Evolutionary conservation across 2,113 vertebrate species (phyloP), one percentile per base, ranked within the genome.

Genomic region (Apodemus speciosus): DNA sequence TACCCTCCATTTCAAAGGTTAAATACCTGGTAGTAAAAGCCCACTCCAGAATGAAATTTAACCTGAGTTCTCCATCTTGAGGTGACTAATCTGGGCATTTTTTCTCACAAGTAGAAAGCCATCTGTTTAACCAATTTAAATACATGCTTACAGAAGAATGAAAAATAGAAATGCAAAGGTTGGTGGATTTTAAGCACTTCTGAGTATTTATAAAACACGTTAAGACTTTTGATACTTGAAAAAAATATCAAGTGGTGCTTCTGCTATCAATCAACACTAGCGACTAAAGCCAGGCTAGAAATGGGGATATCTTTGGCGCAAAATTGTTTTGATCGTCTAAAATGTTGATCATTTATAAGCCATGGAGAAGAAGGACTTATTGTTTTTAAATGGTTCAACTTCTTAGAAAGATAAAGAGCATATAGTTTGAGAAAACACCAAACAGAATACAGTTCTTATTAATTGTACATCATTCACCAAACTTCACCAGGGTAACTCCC

Each of bases 91-190:
- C 80, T 95, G 89, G 77, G 51, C 56, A 72, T 77, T 53, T 89
- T 58, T 64, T 89, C 77, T 56, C 60, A 86, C 80, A 94, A 95
- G 85, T 73, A 94, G 79, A 92, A 96, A 93, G 35, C 92, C 96
- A 97, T 97, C 97, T 96, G 96, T 92, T 97, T 94, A 93, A 93
- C 89, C 89, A 95, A 97, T 97, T 96, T 97, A 94, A 97, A 97
- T 90, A 95, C 83, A 94, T 71, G 93, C 80, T 64, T 94, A 93
- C 18, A 89, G 64, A 87, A 93, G 56, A 94, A 90, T 89, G 51
- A 89, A 69, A 89, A 94, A 40, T 81, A 95, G 76, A 30, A 92
- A 96, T 69, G 86, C 58, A 94, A 85, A 83, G 77, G 79, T 94
- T 81, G n/a, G 60, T 79, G 64, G 62, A 79, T 91, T 96, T 97